phyloP scores from a whole-genome alignment of 2,797 vertebrate genomes.

The Crocidura indochinensis region DNA sequence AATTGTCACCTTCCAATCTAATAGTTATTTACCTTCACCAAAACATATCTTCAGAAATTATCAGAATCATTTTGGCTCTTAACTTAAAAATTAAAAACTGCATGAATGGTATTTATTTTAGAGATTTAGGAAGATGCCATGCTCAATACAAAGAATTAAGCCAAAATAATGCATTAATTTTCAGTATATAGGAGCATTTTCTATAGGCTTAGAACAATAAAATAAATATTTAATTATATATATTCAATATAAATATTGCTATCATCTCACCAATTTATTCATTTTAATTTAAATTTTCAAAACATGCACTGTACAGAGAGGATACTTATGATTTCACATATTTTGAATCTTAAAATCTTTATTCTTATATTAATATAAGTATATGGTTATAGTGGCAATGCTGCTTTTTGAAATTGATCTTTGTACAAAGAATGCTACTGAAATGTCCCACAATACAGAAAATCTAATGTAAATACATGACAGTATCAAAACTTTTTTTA shows the following conservation, averaged over 20 bases:
- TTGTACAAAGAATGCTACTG: constrained; percentile 45
- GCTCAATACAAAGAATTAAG: neutral
- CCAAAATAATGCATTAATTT: neutral
- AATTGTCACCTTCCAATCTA: neutral
- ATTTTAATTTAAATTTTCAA: constrained; percentile 47
- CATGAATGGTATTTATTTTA: constrained; percentile 28
- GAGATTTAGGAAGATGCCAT: constrained; percentile 3
- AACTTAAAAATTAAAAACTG: constrained; percentile 23
- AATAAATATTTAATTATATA: constrained; percentile 63
- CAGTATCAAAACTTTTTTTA: constrained; percentile 27
- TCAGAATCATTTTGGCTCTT: constrained; percentile 42
- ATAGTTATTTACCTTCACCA: neutral
- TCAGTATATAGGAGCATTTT: neutral
- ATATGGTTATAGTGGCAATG: neutral
- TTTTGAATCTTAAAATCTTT: constrained; percentile 50
- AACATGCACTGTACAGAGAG: constrained; percentile 23
- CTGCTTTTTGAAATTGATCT: constrained; percentile 66
- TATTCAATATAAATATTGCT: constrained; percentile 26
- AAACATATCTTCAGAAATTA: constrained; percentile 16
- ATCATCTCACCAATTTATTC: constrained; percentile 9
- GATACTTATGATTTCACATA: neutral
- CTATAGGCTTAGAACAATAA: constrained; percentile 18
- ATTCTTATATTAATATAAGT: constrained; percentile 11
- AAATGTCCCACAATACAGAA: constrained; percentile 31
- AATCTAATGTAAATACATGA: constrained; percentile 26